Percentiles rank a stretch among this genome's conserved stretches.
Conservation (phyloP, 2,888 invertebrate genomes). For the Nomada hirtipes region DNA sequence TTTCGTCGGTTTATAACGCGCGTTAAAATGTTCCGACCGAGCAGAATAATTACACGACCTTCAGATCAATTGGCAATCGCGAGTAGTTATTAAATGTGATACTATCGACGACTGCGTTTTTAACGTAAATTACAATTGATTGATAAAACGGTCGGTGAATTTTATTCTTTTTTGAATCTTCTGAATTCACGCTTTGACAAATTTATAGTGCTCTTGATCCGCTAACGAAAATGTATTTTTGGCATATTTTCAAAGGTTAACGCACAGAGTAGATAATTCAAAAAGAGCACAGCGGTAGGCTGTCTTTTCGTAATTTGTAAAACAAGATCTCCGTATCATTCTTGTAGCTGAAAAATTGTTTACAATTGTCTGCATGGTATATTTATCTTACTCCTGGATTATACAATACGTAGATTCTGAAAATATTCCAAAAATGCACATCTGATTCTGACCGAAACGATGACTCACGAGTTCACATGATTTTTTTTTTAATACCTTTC, state of each 20-base stretch:
- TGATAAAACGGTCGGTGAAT: background rate
- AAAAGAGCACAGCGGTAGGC: background rate
- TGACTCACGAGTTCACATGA: conserved; percentile 51
- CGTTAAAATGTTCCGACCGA: conserved; percentile 3
- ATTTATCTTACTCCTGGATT: background rate
- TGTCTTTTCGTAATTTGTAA: background rate
- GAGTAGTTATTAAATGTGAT: background rate
- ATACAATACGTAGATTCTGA: background rate
- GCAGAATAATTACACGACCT: background rate
- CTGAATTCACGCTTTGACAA: background rate
- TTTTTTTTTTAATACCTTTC: conserved; percentile 64
- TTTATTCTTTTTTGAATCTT: conserved; percentile 15
- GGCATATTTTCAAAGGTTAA: conserved; percentile 49
- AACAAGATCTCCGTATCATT: background rate
- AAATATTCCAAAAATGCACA: conserved; percentile 32
- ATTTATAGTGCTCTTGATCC: conserved; percentile 43
- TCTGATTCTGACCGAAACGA: conserved; percentile 22
- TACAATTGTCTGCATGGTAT: background rate
- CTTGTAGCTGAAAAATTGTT: background rate
- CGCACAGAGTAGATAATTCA: background rate
- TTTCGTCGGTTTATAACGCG: conserved; percentile 17
- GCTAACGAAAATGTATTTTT: conserved; percentile 31
- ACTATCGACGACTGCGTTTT: background rate
- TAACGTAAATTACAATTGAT: background rate
- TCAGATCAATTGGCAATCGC: background rate